A percentile compares a stretch with the other conserved stretches of the same genome.
These are phyloP conservation scores for Malacosoma neustria DNA, from an alignment of 2,888 invertebrate genomes.

Conservation along the genomic window DNA sequence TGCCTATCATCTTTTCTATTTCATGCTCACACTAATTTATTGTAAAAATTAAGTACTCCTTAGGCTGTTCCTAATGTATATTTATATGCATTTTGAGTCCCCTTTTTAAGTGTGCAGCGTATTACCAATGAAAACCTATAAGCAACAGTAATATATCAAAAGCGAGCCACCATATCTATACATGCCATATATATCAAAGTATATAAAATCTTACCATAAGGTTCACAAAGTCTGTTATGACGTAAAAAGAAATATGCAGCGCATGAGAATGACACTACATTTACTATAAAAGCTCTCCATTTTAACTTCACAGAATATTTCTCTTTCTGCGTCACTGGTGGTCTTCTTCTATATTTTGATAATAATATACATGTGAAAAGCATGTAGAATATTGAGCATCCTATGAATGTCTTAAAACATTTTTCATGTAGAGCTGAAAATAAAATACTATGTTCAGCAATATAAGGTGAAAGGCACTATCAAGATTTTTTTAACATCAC, in stretches of 20 bases:
- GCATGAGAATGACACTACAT: slow-evolving; percentile 82
- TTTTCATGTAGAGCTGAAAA: slow-evolving; percentile 88
- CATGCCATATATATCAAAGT: too few relatives aligned
- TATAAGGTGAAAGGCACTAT: too few relatives aligned
- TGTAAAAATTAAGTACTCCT: too few relatives aligned
- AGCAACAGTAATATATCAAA: too few relatives aligned
- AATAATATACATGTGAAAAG: slow-evolving; percentile 83
- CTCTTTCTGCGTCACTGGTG: slow-evolving; percentile 73
- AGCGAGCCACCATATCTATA: too few relatives aligned
- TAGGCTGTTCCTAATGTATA: too few relatives aligned
- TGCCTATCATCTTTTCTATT: too few relatives aligned
- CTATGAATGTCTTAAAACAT: slow-evolving; percentile 91
- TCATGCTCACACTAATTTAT: too few relatives aligned
- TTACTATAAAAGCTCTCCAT: slow-evolving; percentile 81
- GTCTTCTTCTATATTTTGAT: slow-evolving; percentile 77
- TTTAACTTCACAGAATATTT: slow-evolving; percentile 84
- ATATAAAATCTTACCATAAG: slow-evolving; percentile 81
- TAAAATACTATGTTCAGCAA: slow-evolving; percentile 18
- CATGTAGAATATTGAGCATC: slow-evolving; percentile 92
- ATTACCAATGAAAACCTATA: too few relatives aligned
- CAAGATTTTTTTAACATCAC: too few relatives aligned
- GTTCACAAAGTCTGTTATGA: slow-evolving; percentile 94
- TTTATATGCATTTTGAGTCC: too few relatives aligned
- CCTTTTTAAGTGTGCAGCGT: too few relatives aligned
- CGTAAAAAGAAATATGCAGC: slow-evolving; percentile 93